Percentiles rank a stretch among this genome's conserved stretches.
These are phyloP conservation scores for rabbit (Oryctolagus cuniculus) DNA, from an alignment of 2,113 vertebrate genomes.

Conservation along the genomic window mOryCun1.1 NC_091450.1:20390501-20391000, in stretches of 20 bases:
- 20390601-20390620: background rate
- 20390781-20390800: conserved; percentile 27
- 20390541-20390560: background rate
- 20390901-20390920: background rate
- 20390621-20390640: accelerated
- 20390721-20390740: background rate
- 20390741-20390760: background rate
- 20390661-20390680: accelerated
- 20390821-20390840: conserved; percentile 10
- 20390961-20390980: background rate
- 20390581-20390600: background rate
- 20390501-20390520: background rate
- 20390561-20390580: background rate
- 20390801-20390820: conserved; percentile 48
- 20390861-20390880: conserved; percentile 64
- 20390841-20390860: conserved; percentile 54
- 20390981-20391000: accelerated
- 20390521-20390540: accelerated
- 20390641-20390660: background rate
- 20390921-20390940: background rate
- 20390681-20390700: background rate
- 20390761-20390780: background rate
- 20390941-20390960: background rate
- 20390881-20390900: background rate
- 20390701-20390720: background rate